phyloP scores from a whole-genome alignment of 2,797 vertebrate species.

The Gymnothorax reevesii region DNA sequence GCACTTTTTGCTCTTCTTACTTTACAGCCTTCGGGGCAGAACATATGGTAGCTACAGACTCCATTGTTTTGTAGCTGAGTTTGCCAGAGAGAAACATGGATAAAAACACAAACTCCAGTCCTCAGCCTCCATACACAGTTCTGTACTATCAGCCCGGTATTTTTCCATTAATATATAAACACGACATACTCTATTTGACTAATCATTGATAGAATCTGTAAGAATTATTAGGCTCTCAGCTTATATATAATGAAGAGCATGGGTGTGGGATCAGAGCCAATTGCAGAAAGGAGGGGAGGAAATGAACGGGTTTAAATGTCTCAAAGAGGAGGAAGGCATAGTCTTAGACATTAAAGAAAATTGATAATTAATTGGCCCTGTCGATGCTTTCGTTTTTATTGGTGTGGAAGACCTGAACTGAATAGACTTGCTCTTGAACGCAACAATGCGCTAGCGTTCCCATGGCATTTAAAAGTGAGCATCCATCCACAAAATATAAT shows the following conservation, averaged over 20 bases:
- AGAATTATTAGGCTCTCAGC: too few relatives aligned
- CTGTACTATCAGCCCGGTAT: constrained; percentile 12
- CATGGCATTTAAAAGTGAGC: neutral
- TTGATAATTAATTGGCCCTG: constrained; percentile 16
- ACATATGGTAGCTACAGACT: constrained; percentile 19
- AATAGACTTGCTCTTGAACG: neutral
- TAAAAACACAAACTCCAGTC: constrained; percentile 3
- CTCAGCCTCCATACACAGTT: neutral
- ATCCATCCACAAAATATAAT: neutral
- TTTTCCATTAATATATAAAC: neutral
- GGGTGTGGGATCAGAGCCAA: neutral
- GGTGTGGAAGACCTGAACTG: neutral
- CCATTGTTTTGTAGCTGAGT: neutral
- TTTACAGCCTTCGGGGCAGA: constrained; percentile 15
- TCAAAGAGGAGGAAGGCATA: neutral
- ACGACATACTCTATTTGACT: too few relatives aligned
- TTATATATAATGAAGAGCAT: neutral
- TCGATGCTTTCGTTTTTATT: constrained; percentile 19
- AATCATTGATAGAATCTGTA: too few relatives aligned
- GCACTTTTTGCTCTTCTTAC: neutral
- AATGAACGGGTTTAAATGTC: neutral
- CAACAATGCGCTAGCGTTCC: neutral
- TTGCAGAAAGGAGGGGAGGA: neutral
- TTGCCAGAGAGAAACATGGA: neutral
- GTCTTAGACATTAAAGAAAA: constrained; percentile 6